phyloP scores from a whole-genome alignment of 2,888 invertebrate species.

The Drosophila hawaiiensis region DNA sequence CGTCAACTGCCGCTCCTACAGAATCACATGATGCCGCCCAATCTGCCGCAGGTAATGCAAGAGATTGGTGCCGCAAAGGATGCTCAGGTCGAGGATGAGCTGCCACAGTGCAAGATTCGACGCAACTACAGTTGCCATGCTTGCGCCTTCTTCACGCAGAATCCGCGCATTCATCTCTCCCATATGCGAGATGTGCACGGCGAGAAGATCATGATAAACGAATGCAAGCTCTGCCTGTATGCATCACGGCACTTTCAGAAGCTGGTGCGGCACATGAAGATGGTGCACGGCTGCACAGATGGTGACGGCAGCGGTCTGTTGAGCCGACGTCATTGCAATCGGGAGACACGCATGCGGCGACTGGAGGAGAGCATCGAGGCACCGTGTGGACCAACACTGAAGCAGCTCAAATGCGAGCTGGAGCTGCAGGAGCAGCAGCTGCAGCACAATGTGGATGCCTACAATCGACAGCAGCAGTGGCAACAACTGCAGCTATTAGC shows the following conservation, averaged over 20 bases:
- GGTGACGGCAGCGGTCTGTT: constrained; percentile 77
- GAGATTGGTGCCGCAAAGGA: constrained; percentile 10
- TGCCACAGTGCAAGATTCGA: constrained; percentile 92
- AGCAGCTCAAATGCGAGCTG: constrained; percentile 82
- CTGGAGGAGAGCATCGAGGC: constrained; percentile 74
- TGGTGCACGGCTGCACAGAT: constrained; percentile 88
- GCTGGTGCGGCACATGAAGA: constrained; percentile 92
- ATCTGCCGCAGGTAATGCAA: neutral
- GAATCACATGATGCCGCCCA: constrained; percentile 1
- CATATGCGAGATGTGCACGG: constrained; percentile 93
- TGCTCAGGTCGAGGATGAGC: constrained; percentile 84
- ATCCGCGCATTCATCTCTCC: constrained; percentile 92
- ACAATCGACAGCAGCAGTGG: constrained; percentile 74
- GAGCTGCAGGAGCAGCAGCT: constrained; percentile 81
- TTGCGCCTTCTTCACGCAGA: constrained; percentile 93
- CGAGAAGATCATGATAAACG: constrained; percentile 92
- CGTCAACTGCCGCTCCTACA: constrained; percentile 32
- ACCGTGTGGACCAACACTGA: constrained; percentile 61
- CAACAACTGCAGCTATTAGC: constrained; percentile 65
- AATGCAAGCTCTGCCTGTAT: constrained; percentile 94
- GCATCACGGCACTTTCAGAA: constrained; percentile 96
- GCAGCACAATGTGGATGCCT: constrained; percentile 65
- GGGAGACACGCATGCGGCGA: constrained; percentile 84
- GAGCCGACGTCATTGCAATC: constrained; percentile 81
- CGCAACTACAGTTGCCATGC: constrained; percentile 93